A percentile compares a stretch with the other conserved stretches of the same genome.
These are phyloP conservation scores for Apteryx owenii DNA, from an alignment of 2,113 vertebrate genomes.

Conservation along the genomic window DNA sequence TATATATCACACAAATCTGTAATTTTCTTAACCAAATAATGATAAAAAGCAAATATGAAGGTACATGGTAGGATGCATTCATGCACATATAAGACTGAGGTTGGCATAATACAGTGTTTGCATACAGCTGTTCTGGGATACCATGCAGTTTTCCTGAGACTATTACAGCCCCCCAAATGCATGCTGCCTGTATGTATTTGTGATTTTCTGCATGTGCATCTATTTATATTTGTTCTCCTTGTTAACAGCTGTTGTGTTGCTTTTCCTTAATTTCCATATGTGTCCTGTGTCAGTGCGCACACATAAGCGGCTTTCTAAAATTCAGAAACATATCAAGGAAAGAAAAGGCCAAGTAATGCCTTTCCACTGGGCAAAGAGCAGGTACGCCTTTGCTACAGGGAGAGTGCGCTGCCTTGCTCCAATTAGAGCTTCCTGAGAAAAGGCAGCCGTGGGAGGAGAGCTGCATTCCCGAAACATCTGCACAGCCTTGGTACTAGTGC, in stretches of 20 bases:
- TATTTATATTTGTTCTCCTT: background rate
- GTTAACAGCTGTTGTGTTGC: background rate
- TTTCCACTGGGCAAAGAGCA: background rate
- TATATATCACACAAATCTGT: background rate
- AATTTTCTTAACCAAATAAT: background rate
- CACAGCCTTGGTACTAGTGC: background rate
- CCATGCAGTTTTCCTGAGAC: background rate
- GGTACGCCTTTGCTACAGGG: background rate
- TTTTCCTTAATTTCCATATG: background rate
- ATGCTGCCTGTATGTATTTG: background rate
- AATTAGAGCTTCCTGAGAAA: background rate
- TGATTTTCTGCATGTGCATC: background rate
- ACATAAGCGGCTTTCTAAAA: background rate
- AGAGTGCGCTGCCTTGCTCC: background rate
- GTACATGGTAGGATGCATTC: background rate
- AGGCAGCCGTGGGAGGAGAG: background rate
- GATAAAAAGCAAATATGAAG: background rate
- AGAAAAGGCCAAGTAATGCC: background rate
- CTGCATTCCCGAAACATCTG: background rate
- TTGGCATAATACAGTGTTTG: background rate
- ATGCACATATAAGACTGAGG: background rate
- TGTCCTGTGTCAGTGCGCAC: fast-evolving
- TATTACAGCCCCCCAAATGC: background rate
- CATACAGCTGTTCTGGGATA: background rate
- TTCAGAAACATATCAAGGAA: background rate